Base-by-base conservation (phyloP, 2,888 invertebrate genomes). In the Tridacna crocea region DNA sequence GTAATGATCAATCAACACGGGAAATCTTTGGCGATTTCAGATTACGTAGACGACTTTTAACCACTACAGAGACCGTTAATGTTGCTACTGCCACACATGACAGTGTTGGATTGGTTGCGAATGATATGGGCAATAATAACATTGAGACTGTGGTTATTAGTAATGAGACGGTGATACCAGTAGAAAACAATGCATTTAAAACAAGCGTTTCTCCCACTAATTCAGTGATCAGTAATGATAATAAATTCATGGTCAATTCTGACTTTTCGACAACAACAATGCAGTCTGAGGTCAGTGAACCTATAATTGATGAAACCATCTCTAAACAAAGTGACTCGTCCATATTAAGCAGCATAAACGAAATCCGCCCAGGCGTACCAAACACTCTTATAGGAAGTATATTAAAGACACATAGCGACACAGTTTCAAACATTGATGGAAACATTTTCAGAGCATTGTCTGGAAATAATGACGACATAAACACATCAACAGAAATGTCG, bases 371-470 rank as follows among this genome's bases (percentile, higher is more conserved):
- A 48, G n/a, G 51, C 13, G n/a, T 4, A 4, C 26, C 51, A 10
- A n/a, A 46, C 2, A 51, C 24, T 70, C 70, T 70, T 12, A 19
- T 70, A 0, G 51, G 12, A 13, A 66, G 66, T 66, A 36, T 36
- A 15, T 36, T 26, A 27, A 26, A 72, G 26, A 58, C 24, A 19
- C 36, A 46, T 66, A 51, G 26, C 24, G 51, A 77, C 19, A 51
- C 26, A 65, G n/a, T 63, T 77, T 77, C 48, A 65, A 51, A 36
- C 36, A 36, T 36, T 36, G 8, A 36, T 36, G 36, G 36, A 36
- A 36, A 36, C 36, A 36, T 36, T 36, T 36, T 36, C 2, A 36
- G 36, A 36, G 2, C 36, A 36, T 36, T 36, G 36, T 36, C 36
- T 36, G 36, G 36, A 8, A 36, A 36, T 36, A 36, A 36, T 36